Conservation (phyloP, 2,113 vertebrate genomes). For the Oncorhynchus mykiss region DNA sequence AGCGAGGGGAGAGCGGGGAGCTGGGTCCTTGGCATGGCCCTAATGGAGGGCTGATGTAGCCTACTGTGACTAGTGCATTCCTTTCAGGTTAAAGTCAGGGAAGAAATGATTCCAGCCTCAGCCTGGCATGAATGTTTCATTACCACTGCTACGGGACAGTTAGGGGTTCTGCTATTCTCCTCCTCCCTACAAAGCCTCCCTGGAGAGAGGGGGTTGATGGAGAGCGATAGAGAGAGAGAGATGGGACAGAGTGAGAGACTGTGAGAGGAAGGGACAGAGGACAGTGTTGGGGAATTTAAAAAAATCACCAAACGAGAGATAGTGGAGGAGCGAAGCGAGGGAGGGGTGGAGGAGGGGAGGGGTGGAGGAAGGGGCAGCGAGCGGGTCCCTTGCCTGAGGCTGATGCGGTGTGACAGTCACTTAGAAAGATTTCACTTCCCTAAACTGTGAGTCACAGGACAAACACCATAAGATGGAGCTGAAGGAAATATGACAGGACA, state of each 20-base stretch:
- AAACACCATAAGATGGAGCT: conserved; percentile 79
- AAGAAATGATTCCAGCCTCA: conserved; percentile 82
- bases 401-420: conserved; percentile 88
- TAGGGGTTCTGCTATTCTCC: conserved; percentile 62
- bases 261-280: conserved; percentile 37
- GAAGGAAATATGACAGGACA: conserved; percentile 91
- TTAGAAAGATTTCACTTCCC: conserved; percentile 88
- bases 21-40: conserved; percentile 79
- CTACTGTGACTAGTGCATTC: conserved; percentile 87
- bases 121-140: conserved; percentile 88
- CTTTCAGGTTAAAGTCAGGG: conserved; percentile 79
- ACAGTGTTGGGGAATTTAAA: conserved; percentile 48
- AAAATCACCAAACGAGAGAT: conserved; percentile 61
- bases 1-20: conserved; percentile 80
- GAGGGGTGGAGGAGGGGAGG: conserved; percentile 46
- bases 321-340: conserved; percentile 48
- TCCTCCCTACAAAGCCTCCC: conserved; percentile 44
- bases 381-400: conserved; percentile 70
- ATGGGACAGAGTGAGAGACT: conserved; percentile 28
- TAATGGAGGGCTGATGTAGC: conserved; percentile 84
- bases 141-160: conserved; percentile 76
- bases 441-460: conserved; percentile 83
- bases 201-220: conserved; percentile 23
- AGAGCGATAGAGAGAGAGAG: conserved; percentile 51
- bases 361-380: conserved; percentile 32